These are phyloP conservation scores for Drosophila lacteicornis DNA, from an alignment of 1,140 invertebrate genomes.

Conservation along the genomic window DNA sequence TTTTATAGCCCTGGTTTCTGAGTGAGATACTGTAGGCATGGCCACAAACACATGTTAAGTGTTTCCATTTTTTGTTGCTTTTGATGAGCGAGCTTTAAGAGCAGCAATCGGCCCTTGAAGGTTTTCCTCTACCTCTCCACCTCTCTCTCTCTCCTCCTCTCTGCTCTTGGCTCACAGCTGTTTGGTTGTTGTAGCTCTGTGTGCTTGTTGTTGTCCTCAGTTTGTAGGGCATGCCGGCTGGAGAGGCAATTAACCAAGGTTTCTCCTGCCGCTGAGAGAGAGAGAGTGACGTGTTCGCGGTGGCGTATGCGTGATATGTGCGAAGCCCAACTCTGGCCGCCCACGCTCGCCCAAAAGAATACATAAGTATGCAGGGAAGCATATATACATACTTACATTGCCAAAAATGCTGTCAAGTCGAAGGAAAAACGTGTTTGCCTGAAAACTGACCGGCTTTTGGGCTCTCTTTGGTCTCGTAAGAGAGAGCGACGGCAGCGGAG, in stretches of 20 bases:
- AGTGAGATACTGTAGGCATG: constrained; percentile 2
- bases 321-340: constrained; percentile 30
- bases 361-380: not conserved
- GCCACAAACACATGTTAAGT: constrained; percentile 48
- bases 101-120: constrained; percentile 26
- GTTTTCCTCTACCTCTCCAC: not conserved
- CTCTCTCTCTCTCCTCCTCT: not conserved
- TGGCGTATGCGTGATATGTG: constrained; percentile 61
- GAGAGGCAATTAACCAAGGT: constrained; percentile 35
- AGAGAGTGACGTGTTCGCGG: constrained; percentile 36
- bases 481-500: constrained; percentile 11
- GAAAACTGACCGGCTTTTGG: constrained; percentile 29
- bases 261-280: constrained; percentile 10
- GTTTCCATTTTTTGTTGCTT: constrained; percentile 18
- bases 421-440: constrained; percentile 37
- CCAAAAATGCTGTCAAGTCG: constrained; percentile 3
- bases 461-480: constrained; percentile 30
- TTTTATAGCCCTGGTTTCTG: constrained; percentile 26
- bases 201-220: constrained; percentile 26
- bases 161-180: constrained; percentile 56
- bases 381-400: constrained; percentile 9
- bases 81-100: constrained; percentile 67
- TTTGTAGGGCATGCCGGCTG: constrained; percentile 59
- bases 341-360: constrained; percentile 35
- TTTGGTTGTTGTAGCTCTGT: constrained; percentile 43